A percentile compares a stretch with the other conserved stretches of the same genome.
Conservation (phyloP, 2,888 invertebrate species). For the Stenolophus ochropezus region DNA sequence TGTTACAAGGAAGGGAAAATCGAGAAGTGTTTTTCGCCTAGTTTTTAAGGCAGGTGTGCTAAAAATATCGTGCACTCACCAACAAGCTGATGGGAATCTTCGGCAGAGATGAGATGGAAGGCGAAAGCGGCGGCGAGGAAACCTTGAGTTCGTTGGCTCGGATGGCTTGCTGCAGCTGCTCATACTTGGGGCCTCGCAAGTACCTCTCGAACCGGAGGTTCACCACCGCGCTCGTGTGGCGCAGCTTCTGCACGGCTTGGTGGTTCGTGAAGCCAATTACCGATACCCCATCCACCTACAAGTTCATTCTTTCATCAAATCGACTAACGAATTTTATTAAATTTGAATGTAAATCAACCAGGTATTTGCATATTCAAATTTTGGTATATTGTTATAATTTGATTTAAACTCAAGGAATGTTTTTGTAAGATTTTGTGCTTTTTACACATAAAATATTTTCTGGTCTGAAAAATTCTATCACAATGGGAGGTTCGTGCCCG, state of each 20-base stretch:
- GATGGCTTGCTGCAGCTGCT: constrained; percentile 86
- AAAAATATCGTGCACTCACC: constrained; percentile 69
- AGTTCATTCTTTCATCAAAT: constrained; percentile 37
- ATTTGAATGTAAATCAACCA: constrained; percentile 35
- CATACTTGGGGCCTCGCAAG: constrained; percentile 90
- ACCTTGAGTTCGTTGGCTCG: constrained; percentile 81
- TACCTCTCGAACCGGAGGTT: constrained; percentile 84
- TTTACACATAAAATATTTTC: background rate
- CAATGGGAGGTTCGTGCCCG: background rate
- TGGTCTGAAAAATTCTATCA: background rate
- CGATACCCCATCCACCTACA: constrained; percentile 87
- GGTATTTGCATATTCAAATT: constrained; percentile 32
- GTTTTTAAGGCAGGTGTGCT: background rate
- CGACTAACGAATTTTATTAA: constrained; percentile 32
- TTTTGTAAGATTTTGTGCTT: background rate
- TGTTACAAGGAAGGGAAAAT: background rate
- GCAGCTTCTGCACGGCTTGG: constrained; percentile 90
- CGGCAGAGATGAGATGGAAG: constrained; percentile 83
- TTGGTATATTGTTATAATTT: constrained; percentile 20
- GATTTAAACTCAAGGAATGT: constrained; percentile 15
- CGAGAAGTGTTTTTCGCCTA: background rate
- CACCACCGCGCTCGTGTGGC: constrained; percentile 87
- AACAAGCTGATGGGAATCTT: constrained; percentile 86
- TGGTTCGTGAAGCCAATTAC: constrained; percentile 95
- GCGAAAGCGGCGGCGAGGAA: constrained; percentile 79